These are phyloP conservation scores for Latheticus oryzae DNA, from an alignment of 2,888 invertebrate genomes.

Conservation along the genomic window DNA sequence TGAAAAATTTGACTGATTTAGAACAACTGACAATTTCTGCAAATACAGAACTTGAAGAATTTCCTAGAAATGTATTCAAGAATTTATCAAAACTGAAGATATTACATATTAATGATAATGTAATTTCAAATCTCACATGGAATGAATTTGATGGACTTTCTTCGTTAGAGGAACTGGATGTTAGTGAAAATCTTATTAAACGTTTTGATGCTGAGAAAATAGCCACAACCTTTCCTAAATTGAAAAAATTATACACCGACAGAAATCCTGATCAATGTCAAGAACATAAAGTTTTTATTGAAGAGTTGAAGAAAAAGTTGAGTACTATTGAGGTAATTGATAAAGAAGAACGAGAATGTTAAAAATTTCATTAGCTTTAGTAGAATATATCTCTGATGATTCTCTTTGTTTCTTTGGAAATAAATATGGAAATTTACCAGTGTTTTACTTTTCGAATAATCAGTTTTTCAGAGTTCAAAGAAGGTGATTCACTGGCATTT, in stretches of 20 bases:
- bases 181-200: no score
- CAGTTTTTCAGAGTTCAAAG: no score
- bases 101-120: constrained; percentile 6
- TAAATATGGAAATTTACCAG: no score
- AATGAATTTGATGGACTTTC: constrained; percentile 21
- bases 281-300: not conserved
- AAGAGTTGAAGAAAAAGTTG: not conserved
- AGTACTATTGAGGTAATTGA: not conserved
- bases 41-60: not conserved
- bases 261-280: not conserved
- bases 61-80: constrained; percentile 3
- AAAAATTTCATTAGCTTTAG: no score
- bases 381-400: no score
- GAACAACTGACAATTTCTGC: constrained; percentile 1
- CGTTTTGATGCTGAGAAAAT: constrained; percentile 4
- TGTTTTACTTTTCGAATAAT: no score
- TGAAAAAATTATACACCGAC: not conserved
- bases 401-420: no score
- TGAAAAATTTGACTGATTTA: constrained; percentile 2
- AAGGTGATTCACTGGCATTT: no score
- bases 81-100: constrained; percentile 2
- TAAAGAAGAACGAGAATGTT: not conserved
- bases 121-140: constrained; percentile 10
- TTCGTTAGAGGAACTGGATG: constrained; percentile 15
- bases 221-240: not conserved